These are phyloP conservation scores for Chironomus riparius DNA, from an alignment of 2,888 invertebrate genomes.

Conservation along the genomic window DNA sequence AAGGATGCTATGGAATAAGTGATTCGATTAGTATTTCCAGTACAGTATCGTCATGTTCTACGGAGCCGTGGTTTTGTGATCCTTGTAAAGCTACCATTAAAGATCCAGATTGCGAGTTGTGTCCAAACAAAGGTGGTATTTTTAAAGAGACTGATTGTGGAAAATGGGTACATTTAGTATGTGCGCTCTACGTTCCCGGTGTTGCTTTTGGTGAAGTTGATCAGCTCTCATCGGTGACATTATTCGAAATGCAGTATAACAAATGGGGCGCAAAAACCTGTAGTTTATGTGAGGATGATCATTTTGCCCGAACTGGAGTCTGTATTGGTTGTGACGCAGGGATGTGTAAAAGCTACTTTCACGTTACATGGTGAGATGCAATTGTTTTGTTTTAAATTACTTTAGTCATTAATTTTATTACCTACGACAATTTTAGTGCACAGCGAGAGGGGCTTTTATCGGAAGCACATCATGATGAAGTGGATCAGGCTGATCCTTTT, in stretches of 20 bases:
- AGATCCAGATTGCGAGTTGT: slow-evolving; percentile 88
- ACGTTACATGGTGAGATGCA: slow-evolving; percentile 77
- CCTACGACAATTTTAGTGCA: slow-evolving; percentile 51
- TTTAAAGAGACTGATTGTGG: slow-evolving; percentile 96
- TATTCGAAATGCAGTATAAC: slow-evolving; percentile 96
- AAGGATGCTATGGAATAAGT: slow-evolving; percentile 92
- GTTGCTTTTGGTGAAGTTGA: slow-evolving; percentile 95
- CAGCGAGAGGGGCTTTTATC: slow-evolving; percentile 87
- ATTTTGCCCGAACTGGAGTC: slow-evolving; percentile 85
- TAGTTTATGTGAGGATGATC: slow-evolving; percentile 76
- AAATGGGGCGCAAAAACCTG: slow-evolving; percentile 94
- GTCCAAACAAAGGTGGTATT: slow-evolving; percentile 85
- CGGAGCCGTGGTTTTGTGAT: slow-evolving; percentile 99
- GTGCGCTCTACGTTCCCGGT: slow-evolving; percentile 94
- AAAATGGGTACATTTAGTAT: slow-evolving; percentile 96
- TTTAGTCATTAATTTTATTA: slow-evolving; percentile 3
- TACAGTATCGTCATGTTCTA: slow-evolving; percentile 87
- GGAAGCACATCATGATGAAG: slow-evolving; percentile 84
- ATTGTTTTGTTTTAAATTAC: slow-evolving; percentile 16
- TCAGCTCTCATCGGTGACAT: slow-evolving; percentile 79
- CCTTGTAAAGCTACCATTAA: slow-evolving; percentile 87
- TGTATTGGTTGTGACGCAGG: slow-evolving; percentile 98
- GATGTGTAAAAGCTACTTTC: slow-evolving; percentile 94
- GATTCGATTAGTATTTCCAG: slow-evolving; percentile 84
- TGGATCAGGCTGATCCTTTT: slow-evolving; percentile 91